These are phyloP conservation scores for Tipula helvola DNA, from an alignment of 2,888 invertebrate genomes.

Conservation along the genomic window DNA sequence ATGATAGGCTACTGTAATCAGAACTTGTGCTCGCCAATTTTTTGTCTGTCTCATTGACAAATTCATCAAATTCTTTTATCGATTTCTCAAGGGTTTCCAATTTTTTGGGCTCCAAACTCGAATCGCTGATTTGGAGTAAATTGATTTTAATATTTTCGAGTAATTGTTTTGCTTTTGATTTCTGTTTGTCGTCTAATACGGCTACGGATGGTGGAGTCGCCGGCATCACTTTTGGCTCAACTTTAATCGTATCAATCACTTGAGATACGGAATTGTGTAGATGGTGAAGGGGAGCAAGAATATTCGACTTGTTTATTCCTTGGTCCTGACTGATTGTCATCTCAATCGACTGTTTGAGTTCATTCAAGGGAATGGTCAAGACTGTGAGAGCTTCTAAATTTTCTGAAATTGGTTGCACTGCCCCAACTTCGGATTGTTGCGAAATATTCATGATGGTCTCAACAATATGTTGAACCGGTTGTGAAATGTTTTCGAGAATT, in stretches of 20 bases:
- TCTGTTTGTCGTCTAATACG: background rate
- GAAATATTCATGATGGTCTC: constrained; percentile 18
- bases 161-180: background rate
- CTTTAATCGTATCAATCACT: background rate
- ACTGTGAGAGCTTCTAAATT: constrained; percentile 14
- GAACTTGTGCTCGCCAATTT: background rate
- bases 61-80: background rate
- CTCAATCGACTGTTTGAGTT: constrained; percentile 12
- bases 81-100: background rate
- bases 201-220: background rate
- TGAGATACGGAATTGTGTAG: background rate
- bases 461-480: constrained; percentile 20
- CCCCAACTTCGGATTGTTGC: constrained; percentile 35
- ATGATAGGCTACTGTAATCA: background rate
- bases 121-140: background rate
- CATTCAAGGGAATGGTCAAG: constrained; percentile 16
- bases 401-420: constrained; percentile 22
- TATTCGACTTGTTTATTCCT: background rate
- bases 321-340: background rate
- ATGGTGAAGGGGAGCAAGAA: background rate
- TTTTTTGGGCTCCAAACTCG: background rate
- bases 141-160: background rate
- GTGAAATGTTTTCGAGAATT: constrained; percentile 23
- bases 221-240: background rate
- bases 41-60: background rate